Evolutionary conservation across 2,888 invertebrate species (phyloP).

Genomic region (Acanthosoma haemorrhoidale): DNA sequence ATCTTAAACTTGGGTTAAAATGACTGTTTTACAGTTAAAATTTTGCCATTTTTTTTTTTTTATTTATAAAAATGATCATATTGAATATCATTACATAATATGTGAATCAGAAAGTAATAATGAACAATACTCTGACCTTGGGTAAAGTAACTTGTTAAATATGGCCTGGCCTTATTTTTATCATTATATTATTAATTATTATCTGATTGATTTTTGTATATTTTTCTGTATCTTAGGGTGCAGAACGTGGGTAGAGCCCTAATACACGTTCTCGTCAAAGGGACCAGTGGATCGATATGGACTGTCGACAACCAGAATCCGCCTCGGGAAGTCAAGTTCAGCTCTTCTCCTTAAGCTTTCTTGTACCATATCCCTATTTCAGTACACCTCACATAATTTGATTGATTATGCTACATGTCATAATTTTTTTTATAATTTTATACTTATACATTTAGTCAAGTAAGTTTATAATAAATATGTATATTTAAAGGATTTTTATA

Average conservation of each 20-base stretch:
- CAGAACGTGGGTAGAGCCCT: conserved; percentile 65
- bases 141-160: too few species aligned
- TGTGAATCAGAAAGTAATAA: too few species aligned
- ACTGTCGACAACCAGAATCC: conserved; percentile 63
- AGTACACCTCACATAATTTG: neutral
- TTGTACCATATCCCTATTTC: neutral
- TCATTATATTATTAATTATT: neutral
- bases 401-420: conserved; percentile 1
- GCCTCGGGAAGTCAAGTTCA: conserved; percentile 53
- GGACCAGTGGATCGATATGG: conserved; percentile 67
- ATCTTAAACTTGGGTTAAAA: too few species aligned
- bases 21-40: too few species aligned
- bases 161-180: neutral
- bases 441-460: conserved; percentile 24
- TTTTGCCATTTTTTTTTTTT: too few species aligned
- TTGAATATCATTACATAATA: too few species aligned
- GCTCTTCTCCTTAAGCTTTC: conserved; percentile 38
- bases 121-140: too few species aligned
- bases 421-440: conserved; percentile 32
- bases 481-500: conserved; percentile 15
- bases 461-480: conserved; percentile 16
- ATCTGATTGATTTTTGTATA: neutral
- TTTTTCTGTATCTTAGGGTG: conserved; percentile 51
- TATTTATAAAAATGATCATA: too few species aligned
- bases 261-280: conserved; percentile 60